These are phyloP conservation scores for Cossypha polioptera DNA, from an alignment of 2,797 vertebrate genomes.

Conservation along the genomic window DNA sequence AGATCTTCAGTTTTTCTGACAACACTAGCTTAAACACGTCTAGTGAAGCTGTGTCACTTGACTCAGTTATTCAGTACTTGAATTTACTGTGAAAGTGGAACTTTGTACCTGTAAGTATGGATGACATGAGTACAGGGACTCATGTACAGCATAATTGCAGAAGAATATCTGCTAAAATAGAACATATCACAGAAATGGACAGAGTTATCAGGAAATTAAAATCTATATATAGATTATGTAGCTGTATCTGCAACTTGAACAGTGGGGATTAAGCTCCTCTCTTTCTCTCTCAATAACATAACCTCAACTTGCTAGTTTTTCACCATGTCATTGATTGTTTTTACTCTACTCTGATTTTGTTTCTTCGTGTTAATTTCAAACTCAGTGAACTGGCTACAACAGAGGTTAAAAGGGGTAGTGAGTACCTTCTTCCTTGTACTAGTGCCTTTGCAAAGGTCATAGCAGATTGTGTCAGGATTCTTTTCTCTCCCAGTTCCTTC, in stretches of 20 bases:
- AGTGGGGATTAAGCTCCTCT: background rate
- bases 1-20: background rate
- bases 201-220: background rate
- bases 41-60: background rate
- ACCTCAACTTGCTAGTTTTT: background rate
- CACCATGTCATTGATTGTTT: background rate
- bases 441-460: background rate
- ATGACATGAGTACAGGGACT: background rate
- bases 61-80: background rate
- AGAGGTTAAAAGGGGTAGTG: background rate
- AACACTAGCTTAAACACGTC: background rate
- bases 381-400: background rate
- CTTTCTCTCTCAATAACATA: background rate
- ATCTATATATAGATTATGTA: background rate
- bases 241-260: background rate
- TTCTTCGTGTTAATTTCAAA: background rate
- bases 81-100: background rate
- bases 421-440: background rate
- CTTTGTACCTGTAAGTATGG: background rate
- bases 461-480: background rate
- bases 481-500: background rate
- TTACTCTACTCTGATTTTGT: background rate
- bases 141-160: background rate
- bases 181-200: background rate
- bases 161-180: background rate